Base-by-base conservation (phyloP, 2,888 invertebrate species). In the Shargacucullia verbasci region DNA sequence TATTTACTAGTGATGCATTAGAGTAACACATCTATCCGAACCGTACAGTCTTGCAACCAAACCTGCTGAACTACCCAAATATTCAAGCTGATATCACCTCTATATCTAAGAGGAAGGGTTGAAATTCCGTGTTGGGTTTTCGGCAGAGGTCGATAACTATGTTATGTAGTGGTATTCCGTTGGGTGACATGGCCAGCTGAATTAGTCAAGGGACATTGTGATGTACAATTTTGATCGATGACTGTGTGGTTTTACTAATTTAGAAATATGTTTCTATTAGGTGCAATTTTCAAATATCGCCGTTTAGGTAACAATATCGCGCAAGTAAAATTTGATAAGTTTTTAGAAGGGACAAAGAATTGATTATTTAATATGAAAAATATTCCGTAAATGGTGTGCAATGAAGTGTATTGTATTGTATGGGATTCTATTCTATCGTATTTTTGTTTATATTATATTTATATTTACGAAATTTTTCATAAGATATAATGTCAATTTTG, bases 1-100 rank as follows among this genome's bases (percentile, higher is more conserved):
- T 73, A 71, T 77, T 80, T 73, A 65, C 74, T 59, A 65, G 78
- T 81, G 79, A 79, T 80, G 78, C 76, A 84, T 82, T 77, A 78
- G 65, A 77, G 48, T 34, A 29, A 40, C 50, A 60, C 53, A 70
- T 47, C 59, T 54, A 53, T 50, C 45, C 41, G 0, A 55, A 41
- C 33, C 10, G 44, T 56, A 61, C 59, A 50, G 25, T 34, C 54
- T 47, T 40, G n/a, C 27, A 56, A 37, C 45, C 31, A 55, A 50
- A 56, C 33, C 20, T 41, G 9, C 14, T 8, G 1, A 20, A 49
- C 10, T 14, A 7, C 20, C 15, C 31, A 31, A 50, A 35, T 1
- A 3, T 15, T 14, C 20, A 39, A 25, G 2, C 31, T 1, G 45
- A 66, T 31, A 12, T 52, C 43, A 37, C 7, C 44, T 0, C 10